phyloP scores from a whole-genome alignment of 2,113 vertebrate species.

The Euleptes europaea region DNA sequence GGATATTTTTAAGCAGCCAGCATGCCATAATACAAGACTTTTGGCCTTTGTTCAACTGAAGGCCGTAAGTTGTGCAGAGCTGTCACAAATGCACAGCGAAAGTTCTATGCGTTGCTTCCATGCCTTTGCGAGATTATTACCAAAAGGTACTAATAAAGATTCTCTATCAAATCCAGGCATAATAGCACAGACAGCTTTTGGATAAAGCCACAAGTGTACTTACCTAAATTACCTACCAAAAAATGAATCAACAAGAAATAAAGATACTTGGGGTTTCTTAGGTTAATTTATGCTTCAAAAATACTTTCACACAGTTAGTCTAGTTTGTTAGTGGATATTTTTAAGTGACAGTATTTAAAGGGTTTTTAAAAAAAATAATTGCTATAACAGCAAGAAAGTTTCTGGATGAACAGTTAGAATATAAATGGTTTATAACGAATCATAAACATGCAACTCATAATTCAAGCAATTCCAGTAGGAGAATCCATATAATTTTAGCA shows the following conservation, averaged over 20 bases:
- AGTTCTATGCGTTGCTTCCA: too few species aligned
- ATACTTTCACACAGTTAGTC: accelerated
- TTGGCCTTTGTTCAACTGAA: background rate
- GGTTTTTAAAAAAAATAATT: background rate
- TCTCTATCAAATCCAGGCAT: background rate
- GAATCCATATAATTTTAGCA: slow-evolving; percentile 36
- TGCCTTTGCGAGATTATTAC: too few species aligned
- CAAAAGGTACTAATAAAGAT: too few species aligned
- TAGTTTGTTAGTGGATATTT: accelerated
- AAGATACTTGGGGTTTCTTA: background rate
- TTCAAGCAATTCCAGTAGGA: slow-evolving; percentile 24
- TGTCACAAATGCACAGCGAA: background rate
- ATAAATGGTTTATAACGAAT: slow-evolving; percentile 35
- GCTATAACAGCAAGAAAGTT: slow-evolving; percentile 5
- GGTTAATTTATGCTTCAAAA: background rate
- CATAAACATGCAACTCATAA: slow-evolving; percentile 28
- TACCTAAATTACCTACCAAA: background rate
- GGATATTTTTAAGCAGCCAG: background rate
- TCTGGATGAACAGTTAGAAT: slow-evolving; percentile 27
- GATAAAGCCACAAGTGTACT: background rate
- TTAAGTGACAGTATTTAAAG: background rate
- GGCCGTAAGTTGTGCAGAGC: background rate
- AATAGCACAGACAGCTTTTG: background rate
- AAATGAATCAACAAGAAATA: background rate
- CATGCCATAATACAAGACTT: too few species aligned